phyloP scores from a whole-genome alignment of 1,140 invertebrate species.

The Nixonia krombeini region DNA sequence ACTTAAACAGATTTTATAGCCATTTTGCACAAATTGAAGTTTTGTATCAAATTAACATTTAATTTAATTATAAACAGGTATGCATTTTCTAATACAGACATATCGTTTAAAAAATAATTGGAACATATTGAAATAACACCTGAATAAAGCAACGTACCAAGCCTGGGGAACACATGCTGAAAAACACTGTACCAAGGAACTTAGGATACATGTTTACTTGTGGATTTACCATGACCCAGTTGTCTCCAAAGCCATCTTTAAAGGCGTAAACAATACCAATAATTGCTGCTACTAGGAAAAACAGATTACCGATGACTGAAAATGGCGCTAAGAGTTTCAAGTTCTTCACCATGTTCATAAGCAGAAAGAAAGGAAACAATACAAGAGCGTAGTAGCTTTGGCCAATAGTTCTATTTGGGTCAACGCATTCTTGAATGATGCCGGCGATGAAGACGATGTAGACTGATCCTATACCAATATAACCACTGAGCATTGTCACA shows the following conservation, averaged over 20 bases:
- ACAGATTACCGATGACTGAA: constrained; percentile 41
- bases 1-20: too few species aligned
- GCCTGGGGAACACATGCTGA: constrained; percentile 51
- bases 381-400: constrained; percentile 44
- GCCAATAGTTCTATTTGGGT: constrained; percentile 21
- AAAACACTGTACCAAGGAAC: constrained; percentile 52
- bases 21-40: too few species aligned
- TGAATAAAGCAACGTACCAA: constrained; percentile 29
- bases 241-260: constrained; percentile 39
- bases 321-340: constrained; percentile 34
- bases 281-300: constrained; percentile 21
- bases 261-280: constrained; percentile 49
- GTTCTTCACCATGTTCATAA: constrained; percentile 45
- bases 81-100: too few species aligned
- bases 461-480: constrained; percentile 50
- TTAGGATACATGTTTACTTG: constrained; percentile 39
- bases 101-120: too few species aligned
- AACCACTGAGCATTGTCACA: constrained; percentile 37
- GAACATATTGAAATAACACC: too few species aligned
- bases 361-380: constrained; percentile 46
- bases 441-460: constrained; percentile 51
- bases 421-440: constrained; percentile 39
- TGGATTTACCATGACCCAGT: constrained; percentile 25
- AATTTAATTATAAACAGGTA: too few species aligned
- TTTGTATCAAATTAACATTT: too few species aligned